Conservation (phyloP, 1,140 invertebrate genomes). For the Diorhabda elongata region DNA sequence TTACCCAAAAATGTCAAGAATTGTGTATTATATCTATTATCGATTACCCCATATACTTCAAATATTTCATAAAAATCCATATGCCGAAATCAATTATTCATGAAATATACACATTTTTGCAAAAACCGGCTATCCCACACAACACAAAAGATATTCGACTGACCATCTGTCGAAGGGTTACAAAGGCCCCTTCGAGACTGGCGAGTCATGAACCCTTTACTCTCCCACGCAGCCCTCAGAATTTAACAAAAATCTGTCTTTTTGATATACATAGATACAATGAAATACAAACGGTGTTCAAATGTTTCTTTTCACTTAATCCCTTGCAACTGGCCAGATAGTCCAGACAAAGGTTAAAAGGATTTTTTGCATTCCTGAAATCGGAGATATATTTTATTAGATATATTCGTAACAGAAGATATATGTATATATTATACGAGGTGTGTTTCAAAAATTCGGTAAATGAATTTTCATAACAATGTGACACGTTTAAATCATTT, state of each 20-base stretch:
- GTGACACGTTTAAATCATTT: too few species aligned
- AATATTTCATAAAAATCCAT: background rate
- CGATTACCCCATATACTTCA: too few species aligned
- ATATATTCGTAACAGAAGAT: too few species aligned
- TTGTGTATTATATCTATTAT: too few species aligned
- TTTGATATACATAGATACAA: background rate
- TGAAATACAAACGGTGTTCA: background rate
- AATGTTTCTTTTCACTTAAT: background rate
- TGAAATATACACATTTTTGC: slow-evolving; percentile 1
- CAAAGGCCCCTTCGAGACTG: background rate
- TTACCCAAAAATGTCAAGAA: too few species aligned
- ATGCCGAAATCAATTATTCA: background rate
- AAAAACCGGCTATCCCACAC: background rate
- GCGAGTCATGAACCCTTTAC: background rate
- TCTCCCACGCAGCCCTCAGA: background rate
- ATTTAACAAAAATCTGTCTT: background rate
- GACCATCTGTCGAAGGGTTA: background rate
- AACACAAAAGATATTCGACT: background rate
- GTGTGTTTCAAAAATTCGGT: too few species aligned
- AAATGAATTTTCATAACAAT: too few species aligned
- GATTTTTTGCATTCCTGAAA: background rate
- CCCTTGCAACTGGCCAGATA: background rate
- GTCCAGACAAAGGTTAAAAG: background rate
- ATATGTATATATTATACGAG: too few species aligned
- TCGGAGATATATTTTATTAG: too few species aligned